phyloP scores from a whole-genome alignment of 2,113 vertebrate genomes.

The Procavia capensis region DNA sequence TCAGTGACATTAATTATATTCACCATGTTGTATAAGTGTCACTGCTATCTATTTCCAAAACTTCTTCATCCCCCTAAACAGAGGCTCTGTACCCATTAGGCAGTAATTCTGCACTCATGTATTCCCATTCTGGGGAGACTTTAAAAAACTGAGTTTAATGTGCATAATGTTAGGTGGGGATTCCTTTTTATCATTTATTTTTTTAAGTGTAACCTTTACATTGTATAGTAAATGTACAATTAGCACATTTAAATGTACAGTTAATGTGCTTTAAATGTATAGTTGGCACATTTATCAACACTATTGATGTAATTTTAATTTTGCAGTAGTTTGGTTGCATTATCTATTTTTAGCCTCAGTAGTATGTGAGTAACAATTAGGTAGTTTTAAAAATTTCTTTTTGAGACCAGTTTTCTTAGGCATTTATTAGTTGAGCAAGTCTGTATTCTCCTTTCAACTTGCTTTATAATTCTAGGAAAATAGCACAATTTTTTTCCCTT shows the following conservation, averaged over 20 bases:
- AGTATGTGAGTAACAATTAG: not conserved
- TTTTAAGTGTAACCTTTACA: not conserved
- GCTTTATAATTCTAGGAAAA: not conserved
- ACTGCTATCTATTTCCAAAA: too few species aligned
- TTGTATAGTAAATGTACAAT: not conserved
- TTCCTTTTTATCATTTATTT: not conserved
- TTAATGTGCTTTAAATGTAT: not conserved
- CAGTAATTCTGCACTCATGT: not conserved
- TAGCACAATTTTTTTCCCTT: constrained; percentile 11
- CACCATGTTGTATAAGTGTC: too few species aligned
- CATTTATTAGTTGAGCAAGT: not conserved
- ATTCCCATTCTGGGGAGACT: not conserved
- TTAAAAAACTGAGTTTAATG: not conserved
- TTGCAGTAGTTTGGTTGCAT: not conserved
- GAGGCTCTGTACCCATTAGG: not conserved
- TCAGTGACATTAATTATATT: too few species aligned
- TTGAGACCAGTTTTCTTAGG: not conserved
- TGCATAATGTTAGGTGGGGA: not conserved
- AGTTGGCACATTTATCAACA: not conserved
- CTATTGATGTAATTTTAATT: not conserved
- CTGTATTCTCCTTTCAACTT: constrained; percentile 11
- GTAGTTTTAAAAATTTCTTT: not conserved
- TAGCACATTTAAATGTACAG: not conserved
- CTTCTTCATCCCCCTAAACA: too few species aligned
- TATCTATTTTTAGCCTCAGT: not conserved